Evolutionary conservation across 2,888 invertebrate species (phyloP).

Genomic region (Antheraea yamamai): DNA sequence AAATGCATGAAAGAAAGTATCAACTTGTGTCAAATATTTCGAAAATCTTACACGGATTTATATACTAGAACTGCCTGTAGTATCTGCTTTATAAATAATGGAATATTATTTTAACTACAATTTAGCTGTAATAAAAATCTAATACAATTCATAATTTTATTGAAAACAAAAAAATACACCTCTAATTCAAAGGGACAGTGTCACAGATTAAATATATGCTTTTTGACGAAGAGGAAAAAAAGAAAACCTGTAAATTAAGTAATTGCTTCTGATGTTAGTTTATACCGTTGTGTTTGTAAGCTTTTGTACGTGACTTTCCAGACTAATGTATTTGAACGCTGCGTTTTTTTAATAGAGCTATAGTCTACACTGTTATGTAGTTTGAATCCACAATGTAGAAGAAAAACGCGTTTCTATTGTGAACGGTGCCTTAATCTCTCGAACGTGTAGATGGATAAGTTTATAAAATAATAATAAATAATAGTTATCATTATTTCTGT

Average conservation of each 20-base stretch:
- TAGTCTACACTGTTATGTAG: neutral
- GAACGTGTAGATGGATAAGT: conserved; percentile 6
- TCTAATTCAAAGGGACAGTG: conserved; percentile 21
- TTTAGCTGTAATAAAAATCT: no score
- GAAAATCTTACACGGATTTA: no score
- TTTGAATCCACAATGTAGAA: neutral
- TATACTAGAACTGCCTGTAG: no score
- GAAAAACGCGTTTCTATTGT: neutral
- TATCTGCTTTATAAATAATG: no score
- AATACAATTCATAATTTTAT: no score
- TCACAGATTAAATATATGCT: conserved; percentile 46
- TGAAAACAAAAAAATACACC: neutral
- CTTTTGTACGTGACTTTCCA: conserved; percentile 44
- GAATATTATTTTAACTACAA: no score
- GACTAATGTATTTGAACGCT: neutral
- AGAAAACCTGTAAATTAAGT: conserved; percentile 54
- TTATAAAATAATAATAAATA: conserved; percentile 25
- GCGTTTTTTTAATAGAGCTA: conserved; percentile 12
- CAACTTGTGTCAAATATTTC: no score
- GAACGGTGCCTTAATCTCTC: conserved; percentile 5
- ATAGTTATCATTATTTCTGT: neutral
- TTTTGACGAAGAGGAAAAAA: conserved; percentile 45
- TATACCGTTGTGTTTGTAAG: conserved; percentile 55
- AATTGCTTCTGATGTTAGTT: conserved; percentile 63
- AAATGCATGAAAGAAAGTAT: no score